Percentiles rank a stretch among this genome's conserved stretches.
Evolutionary conservation across 2,888 invertebrate species (phyloP).

Genomic region (Drosophila rellima): DNA sequence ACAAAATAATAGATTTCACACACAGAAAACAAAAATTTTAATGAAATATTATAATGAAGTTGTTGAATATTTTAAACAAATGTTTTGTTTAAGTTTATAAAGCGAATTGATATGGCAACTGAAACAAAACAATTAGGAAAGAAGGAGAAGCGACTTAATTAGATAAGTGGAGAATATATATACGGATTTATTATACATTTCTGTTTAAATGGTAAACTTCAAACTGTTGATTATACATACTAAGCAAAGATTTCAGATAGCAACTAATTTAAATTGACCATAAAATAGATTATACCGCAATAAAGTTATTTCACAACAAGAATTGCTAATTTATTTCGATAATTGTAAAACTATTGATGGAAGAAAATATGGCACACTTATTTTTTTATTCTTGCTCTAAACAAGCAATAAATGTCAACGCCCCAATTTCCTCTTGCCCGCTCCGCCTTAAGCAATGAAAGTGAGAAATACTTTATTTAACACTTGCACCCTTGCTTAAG

Average conservation of each 20-base stretch:
- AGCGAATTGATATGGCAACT: not conserved
- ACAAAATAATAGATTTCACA: slow-evolving; percentile 7
- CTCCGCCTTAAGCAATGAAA: slow-evolving; percentile 44
- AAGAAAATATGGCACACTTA: slow-evolving; percentile 1
- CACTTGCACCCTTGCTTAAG: slow-evolving; percentile 42
- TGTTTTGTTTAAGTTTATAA: slow-evolving; percentile 1
- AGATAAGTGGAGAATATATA: too few relatives aligned
- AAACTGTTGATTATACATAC: too few relatives aligned
- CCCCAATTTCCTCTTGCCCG: not conserved
- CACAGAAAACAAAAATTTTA: slow-evolving; percentile 11
- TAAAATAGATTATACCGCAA: too few relatives aligned
- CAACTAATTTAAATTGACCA: too few relatives aligned
- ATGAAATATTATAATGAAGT: slow-evolving; percentile 25
- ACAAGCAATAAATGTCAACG: slow-evolving; percentile 70
- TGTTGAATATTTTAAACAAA: slow-evolving; percentile 12
- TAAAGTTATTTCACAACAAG: too few relatives aligned
- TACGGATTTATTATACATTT: too few relatives aligned
- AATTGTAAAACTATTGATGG: not conserved
- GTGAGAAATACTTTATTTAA: slow-evolving; percentile 61
- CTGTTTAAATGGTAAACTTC: too few relatives aligned
- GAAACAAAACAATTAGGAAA: not conserved
- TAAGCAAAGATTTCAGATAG: too few relatives aligned
- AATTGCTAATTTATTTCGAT: not conserved
- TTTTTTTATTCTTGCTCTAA: slow-evolving; percentile 35
- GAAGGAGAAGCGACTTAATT: too few relatives aligned